Evolutionary conservation across 2,888 invertebrate genomes (phyloP).

Genomic region (Adelognathus sp.): DNA sequence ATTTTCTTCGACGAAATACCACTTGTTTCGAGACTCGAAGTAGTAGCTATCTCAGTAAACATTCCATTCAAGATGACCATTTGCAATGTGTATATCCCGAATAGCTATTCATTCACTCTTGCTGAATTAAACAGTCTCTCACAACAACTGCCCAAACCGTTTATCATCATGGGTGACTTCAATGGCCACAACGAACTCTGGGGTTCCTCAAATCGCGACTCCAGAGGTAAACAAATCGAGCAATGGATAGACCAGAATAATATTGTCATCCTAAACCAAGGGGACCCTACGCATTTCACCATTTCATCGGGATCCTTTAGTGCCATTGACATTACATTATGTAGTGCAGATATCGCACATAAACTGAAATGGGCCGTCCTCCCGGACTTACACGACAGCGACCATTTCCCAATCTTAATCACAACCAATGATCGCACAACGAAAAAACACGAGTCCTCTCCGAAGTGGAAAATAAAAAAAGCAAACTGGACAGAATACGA

Average conservation of each 20-base stretch:
- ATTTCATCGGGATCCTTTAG: conserved; percentile 7
- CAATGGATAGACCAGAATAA: conserved; percentile 3
- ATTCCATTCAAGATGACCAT: conserved; percentile 15
- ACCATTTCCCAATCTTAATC: conserved; percentile 57
- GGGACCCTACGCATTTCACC: conserved; percentile 48
- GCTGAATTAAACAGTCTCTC: background rate
- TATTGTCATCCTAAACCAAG: conserved; percentile 32
- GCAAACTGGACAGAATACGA: conserved; percentile 44
- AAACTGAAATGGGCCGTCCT: conserved; percentile 4
- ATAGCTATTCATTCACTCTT: background rate
- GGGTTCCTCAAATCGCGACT: background rate
- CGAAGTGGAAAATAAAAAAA: conserved; percentile 53
- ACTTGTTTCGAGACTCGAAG: conserved; percentile 34
- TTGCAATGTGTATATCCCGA: conserved; percentile 53
- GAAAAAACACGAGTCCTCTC: background rate
- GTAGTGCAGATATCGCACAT: background rate
- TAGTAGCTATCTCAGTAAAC: conserved; percentile 31
- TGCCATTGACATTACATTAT: conserved; percentile 37
- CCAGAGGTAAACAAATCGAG: background rate
- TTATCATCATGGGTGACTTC: background rate
- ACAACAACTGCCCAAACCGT: background rate
- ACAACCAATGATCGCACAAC: background rate
- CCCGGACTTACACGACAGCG: conserved; percentile 31
- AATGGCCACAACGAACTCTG: background rate
- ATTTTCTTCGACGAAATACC: background rate